Evolutionary conservation across 2,888 invertebrate genomes (phyloP).

Genomic region (Abrostola tripartita): DNA sequence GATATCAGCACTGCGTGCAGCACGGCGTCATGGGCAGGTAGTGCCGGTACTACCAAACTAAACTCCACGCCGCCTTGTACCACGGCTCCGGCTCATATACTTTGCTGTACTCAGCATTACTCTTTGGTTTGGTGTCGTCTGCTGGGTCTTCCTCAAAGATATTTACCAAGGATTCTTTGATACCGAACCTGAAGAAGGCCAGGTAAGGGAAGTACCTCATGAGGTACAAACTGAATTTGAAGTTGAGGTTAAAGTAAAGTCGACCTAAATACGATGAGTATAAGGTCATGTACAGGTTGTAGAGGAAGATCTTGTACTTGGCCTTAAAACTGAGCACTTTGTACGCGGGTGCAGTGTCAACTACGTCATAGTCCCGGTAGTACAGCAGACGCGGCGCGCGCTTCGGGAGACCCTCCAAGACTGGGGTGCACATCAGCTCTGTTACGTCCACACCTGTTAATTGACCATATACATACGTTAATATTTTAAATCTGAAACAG

Average conservation of each 20-base stretch:
- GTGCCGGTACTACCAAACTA: slow-evolving; percentile 63
- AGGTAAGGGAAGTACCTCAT: slow-evolving; percentile 91
- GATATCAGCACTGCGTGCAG: too few species aligned
- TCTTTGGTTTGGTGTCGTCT: slow-evolving; percentile 72
- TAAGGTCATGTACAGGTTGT: slow-evolving; percentile 59
- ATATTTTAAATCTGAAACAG: too few species aligned
- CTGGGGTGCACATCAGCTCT: slow-evolving; percentile 64
- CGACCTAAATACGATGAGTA: slow-evolving; percentile 87
- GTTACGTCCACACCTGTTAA: slow-evolving; percentile 71
- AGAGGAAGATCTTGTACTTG: slow-evolving; percentile 69
- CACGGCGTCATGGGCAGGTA: not conserved
- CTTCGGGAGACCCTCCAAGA: slow-evolving; percentile 67
- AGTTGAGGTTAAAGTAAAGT: slow-evolving; percentile 89
- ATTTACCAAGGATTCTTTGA: slow-evolving; percentile 88
- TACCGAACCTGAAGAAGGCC: slow-evolving; percentile 90
- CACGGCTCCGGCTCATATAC: slow-evolving; percentile 62
- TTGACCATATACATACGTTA: not conserved
- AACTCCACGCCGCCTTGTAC: slow-evolving; percentile 63
- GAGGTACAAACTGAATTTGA: slow-evolving; percentile 88
- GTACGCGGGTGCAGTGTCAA: slow-evolving; percentile 81
- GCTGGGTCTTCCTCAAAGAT: slow-evolving; percentile 83
- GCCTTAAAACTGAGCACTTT: slow-evolving; percentile 70
- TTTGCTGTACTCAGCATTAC: slow-evolving; percentile 74
- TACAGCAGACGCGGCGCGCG: slow-evolving; percentile 70
- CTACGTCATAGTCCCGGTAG: slow-evolving; percentile 76